Percentiles rank a stretch among this genome's conserved stretches.
These are phyloP conservation scores for Caenorhabditis sp. DNA, from an alignment of 2,888 invertebrate species.

Conservation along the genomic window DNA sequence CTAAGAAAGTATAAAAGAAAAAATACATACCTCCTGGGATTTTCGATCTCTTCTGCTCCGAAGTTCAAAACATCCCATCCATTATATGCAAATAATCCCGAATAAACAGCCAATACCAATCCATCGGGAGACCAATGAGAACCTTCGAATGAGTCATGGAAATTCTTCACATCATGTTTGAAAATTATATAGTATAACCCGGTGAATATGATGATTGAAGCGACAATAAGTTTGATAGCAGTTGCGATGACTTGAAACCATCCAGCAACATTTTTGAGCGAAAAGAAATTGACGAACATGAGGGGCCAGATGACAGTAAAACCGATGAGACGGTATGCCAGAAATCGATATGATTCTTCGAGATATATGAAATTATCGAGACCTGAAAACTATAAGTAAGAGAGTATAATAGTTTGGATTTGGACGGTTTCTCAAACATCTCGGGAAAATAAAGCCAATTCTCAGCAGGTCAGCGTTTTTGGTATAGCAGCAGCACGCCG, in stretches of 20 bases:
- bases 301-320: constrained; percentile 49
- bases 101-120: constrained; percentile 57
- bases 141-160: constrained; percentile 50
- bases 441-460: too few relatives aligned
- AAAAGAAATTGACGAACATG: constrained; percentile 52
- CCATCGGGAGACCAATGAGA: constrained; percentile 55
- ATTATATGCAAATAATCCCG: constrained; percentile 66
- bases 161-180: constrained; percentile 52
- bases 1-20: background rate
- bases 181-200: constrained; percentile 62
- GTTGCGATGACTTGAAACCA: constrained; percentile 64
- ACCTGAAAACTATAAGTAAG: constrained; percentile 18
- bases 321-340: constrained; percentile 41
- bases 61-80: constrained; percentile 69
- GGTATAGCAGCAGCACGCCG: too few relatives aligned
- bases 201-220: constrained; percentile 57
- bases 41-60: constrained; percentile 64
- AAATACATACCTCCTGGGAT: constrained; percentile 55
- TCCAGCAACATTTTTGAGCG: constrained; percentile 53
- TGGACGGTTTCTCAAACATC: too few relatives aligned
- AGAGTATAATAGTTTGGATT: too few relatives aligned
- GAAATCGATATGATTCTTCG: constrained; percentile 19
- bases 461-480: too few relatives aligned
- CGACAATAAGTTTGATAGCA: constrained; percentile 57
- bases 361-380: constrained; percentile 32